phyloP scores from a whole-genome alignment of 2,797 vertebrate genomes.

The Danionella dracula region DNA sequence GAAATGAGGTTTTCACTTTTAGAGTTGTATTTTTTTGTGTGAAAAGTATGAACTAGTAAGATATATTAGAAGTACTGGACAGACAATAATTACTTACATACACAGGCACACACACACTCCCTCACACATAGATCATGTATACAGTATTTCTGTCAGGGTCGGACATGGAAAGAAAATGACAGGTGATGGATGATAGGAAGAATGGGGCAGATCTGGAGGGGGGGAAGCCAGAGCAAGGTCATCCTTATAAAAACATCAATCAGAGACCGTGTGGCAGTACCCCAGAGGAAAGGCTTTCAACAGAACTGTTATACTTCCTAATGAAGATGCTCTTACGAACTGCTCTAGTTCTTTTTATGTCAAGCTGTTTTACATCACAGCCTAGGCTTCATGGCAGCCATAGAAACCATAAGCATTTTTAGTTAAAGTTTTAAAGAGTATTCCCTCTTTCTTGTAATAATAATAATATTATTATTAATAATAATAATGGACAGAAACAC shows the following conservation, averaged over 20 bases:
- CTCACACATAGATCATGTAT: slow-evolving; percentile 63
- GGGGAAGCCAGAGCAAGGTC: slow-evolving; percentile 68
- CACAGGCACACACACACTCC: slow-evolving; percentile 54
- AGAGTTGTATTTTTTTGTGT: slow-evolving; percentile 30
- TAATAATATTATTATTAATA: too few species aligned
- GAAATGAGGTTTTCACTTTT: background rate
- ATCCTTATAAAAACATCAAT: slow-evolving; percentile 79
- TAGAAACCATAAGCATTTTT: background rate
- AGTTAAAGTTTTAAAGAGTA: background rate
- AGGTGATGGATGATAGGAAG: slow-evolving; percentile 75
- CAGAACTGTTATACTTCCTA: background rate
- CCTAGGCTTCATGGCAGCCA: background rate
- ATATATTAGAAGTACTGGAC: slow-evolving; percentile 69
- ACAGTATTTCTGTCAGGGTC: slow-evolving; percentile 75
- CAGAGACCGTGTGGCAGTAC: slow-evolving; percentile 49
- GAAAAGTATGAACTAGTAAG: too few species aligned
- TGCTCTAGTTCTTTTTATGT: background rate
- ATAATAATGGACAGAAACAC: too few species aligned
- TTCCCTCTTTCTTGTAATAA: background rate
- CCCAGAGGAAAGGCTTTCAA: background rate
- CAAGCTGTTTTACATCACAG: background rate
- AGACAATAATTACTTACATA: slow-evolving; percentile 76
- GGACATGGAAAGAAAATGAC: slow-evolving; percentile 71
- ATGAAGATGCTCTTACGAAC: slow-evolving; percentile 25
- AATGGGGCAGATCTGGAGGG: slow-evolving; percentile 54